Conservation (phyloP, 1,140 invertebrate genomes). For the Orchesella cincta region DNA sequence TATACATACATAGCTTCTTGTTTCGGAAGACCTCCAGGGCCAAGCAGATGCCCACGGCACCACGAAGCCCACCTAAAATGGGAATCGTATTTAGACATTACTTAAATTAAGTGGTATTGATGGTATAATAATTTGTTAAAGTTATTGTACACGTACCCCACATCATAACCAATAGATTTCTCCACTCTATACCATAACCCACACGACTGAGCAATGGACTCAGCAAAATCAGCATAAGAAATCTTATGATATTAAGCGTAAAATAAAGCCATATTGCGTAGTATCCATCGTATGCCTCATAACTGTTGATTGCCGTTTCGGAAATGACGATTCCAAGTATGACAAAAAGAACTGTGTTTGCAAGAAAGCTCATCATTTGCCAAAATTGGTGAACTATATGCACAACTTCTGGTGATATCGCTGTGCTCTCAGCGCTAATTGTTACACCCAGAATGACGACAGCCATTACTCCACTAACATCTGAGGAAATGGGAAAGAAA, state of each 20-base stretch:
- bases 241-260: slow-evolving; percentile 54
- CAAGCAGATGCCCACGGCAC: slow-evolving; percentile 57
- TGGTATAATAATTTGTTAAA: background rate
- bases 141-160: slow-evolving; percentile 40
- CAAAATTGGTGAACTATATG: slow-evolving; percentile 58
- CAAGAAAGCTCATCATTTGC: slow-evolving; percentile 58
- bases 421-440: slow-evolving; percentile 56
- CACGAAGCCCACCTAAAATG: slow-evolving; percentile 57
- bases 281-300: slow-evolving; percentile 53
- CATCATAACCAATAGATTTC: slow-evolving; percentile 49
- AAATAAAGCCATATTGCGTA: slow-evolving; percentile 56
- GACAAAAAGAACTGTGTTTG: slow-evolving; percentile 60
- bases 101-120: background rate
- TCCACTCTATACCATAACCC: slow-evolving; percentile 58
- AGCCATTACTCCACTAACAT: slow-evolving; percentile 59
- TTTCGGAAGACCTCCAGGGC: slow-evolving; percentile 55
- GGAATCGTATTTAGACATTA: background rate
- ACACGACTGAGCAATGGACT: slow-evolving; percentile 56
- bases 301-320: slow-evolving; percentile 51
- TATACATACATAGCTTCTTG: slow-evolving; percentile 49
- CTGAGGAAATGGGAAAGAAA: background rate
- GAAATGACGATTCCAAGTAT: slow-evolving; percentile 59
- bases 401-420: slow-evolving; percentile 59
- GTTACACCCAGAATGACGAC: slow-evolving; percentile 58
- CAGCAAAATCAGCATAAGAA: slow-evolving; percentile 55